A percentile compares a stretch with the other conserved stretches of the same genome.
These are phyloP conservation scores for Drosophila bocqueti DNA, from an alignment of 1,140 invertebrate species.

Conservation along the genomic window DNA sequence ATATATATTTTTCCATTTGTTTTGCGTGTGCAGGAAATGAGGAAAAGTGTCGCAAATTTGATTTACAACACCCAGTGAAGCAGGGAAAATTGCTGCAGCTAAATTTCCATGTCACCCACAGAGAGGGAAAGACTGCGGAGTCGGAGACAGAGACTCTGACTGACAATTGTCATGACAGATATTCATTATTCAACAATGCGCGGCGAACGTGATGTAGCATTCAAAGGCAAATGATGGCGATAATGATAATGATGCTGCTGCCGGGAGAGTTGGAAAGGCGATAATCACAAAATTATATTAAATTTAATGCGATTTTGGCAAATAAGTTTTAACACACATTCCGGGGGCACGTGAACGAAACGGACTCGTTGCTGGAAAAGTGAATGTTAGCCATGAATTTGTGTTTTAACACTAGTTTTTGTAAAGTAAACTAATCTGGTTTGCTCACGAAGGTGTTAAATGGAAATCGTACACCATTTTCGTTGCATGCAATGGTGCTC, in stretches of 20 bases:
- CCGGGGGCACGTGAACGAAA: slow-evolving; percentile 18
- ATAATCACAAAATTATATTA: slow-evolving; percentile 71
- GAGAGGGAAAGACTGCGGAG: slow-evolving; percentile 6
- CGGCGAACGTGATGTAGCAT: slow-evolving; percentile 73
- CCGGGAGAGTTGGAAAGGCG: slow-evolving; percentile 48
- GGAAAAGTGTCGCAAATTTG: slow-evolving; percentile 69
- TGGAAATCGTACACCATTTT: slow-evolving; percentile 41
- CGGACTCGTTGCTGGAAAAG: slow-evolving; percentile 13
- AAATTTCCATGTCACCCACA: slow-evolving; percentile 48
- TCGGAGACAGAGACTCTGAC: neutral
- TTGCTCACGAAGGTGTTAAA: slow-evolving; percentile 44
- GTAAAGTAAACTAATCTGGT: slow-evolving; percentile 8
- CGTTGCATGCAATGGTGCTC: slow-evolving; percentile 21
- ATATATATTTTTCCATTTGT: slow-evolving; percentile 23
- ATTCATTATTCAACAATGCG: slow-evolving; percentile 45
- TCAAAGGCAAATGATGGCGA: slow-evolving; percentile 45
- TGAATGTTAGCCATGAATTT: slow-evolving; percentile 31
- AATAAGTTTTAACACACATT: slow-evolving; percentile 50
- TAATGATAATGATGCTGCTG: slow-evolving; percentile 31
- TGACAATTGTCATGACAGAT: slow-evolving; percentile 70
- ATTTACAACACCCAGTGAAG: slow-evolving; percentile 57
- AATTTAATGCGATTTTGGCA: slow-evolving; percentile 51
- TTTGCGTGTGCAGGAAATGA: slow-evolving; percentile 54
- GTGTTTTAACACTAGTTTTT: neutral
- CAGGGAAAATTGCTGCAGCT: slow-evolving; percentile 25